Evolutionary conservation across 2,113 vertebrate species (phyloP), one percentile per base, ranked within the genome.

Genomic region (Megaceryle maxima): DNA sequence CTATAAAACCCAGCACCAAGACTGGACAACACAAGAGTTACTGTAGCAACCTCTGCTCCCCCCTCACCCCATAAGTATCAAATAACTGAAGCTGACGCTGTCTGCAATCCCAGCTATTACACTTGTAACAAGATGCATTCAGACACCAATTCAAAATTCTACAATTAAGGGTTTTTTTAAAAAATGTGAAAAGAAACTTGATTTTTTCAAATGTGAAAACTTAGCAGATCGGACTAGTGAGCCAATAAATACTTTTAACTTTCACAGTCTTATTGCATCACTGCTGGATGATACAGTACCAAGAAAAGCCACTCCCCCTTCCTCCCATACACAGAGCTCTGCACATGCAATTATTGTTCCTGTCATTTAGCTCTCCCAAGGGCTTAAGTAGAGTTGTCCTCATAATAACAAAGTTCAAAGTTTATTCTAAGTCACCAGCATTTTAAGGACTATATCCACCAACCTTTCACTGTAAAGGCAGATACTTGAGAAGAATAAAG

Each of bases 241-340:
- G 67, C 29, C 66, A 85, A 15, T 9, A 83, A 83, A 83, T 16
- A 43, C 26, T 73, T 56, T 3, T 4, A 75, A 62, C 10, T 62
- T 56, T 12, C 28, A 64, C 19, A 53, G 26, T 72, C 21, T 13
- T 39, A 46, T 3, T 77, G 59, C 83, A 67, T 48, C 35, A 50
- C 59, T 62, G 50, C 55, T 80, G 75, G 33, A 50, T 4, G 6
- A 74, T 12, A 56, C 24, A 17, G 6, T 4, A 31, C 13, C 22
- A 86, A 41, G 60, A 74, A 18, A 43, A 63, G 76, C 44, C 64
- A 46, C 69, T 93, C 68, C 60, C 37, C 28, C 64, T 77, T 69
- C 48, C 72, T 48, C 44, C 26, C 37, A 50, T 1, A 60, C 0
- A 0, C n/a, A 62, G 43, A 70, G 62, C 21, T 69, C 67, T 43